Base-by-base conservation (phyloP, 64 coral and sea anemone genomes). In the Actinia tenebrosa region DNA sequence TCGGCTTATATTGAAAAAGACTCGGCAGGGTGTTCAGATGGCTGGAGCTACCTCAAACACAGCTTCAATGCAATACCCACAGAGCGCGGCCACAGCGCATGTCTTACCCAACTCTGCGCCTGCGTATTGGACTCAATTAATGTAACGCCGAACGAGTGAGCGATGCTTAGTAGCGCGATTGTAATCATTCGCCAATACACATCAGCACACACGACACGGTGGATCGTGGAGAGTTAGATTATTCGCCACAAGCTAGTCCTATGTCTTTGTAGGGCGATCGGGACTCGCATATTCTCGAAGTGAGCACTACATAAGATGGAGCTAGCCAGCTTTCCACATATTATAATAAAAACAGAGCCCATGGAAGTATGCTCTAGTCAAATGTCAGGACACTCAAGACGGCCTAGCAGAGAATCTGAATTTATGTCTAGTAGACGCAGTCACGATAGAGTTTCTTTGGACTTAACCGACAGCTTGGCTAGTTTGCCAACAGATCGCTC, bases 1-100 rank as follows among this genome's bases (percentile, higher is more conserved):
- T 85, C 83, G 56, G 83, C 44, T 85, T 61, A 85, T 85, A 85
- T 85, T 85, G 83, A 85, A 85, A 85, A 56, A 59, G 19, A 42
- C 83, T 22, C 83, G 4, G 56, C 83, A 85, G 83, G 83, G 83
- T 37, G 83, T 85, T 85, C 52, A 85, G 80, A 85, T 61, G 56
- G 83, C 42, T 16, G 37, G 16, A 84, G 45, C 25, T 27, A 16
- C 50, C 25, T 44, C 44, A 85, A 85, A 85, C 83, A 85, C 83
- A 61, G 60, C 83, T 16, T 85, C 54, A 85, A 85, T 85, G 60
- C 83, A 20, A 60, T 64, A 61, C 83, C 83, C 60, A 85, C 83
- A 43, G 83, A 56, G 83, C 16, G 26, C 16, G 6, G 26, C 14
- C 20, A 62, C 54, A 42, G 42, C 83, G 83, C 53, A 59, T 85